Percentiles rank a stretch among this genome's conserved stretches.
Conservation (phyloP, 2,888 invertebrate species). For the Meloe dianella region DNA sequence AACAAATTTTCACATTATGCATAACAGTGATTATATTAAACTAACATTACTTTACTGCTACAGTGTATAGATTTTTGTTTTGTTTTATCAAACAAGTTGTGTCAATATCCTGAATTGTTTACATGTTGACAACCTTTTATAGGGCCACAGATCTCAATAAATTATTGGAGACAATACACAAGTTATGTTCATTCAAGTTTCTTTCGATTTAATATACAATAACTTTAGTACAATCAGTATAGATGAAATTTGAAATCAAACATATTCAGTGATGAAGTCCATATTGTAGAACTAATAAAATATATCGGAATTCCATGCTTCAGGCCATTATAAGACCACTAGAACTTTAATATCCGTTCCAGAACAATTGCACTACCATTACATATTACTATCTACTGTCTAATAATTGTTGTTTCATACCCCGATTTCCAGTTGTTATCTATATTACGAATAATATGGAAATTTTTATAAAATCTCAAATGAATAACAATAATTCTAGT, state of each 20-base stretch:
- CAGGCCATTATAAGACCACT: constrained; percentile 24
- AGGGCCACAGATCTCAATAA: background rate
- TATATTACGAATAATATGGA: constrained; percentile 10
- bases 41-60: background rate
- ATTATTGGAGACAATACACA: background rate
- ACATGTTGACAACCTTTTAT: background rate
- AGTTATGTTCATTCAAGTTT: background rate
- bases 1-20: constrained; percentile 1
- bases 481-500: background rate
- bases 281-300: constrained; percentile 2
- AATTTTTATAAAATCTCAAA: no score
- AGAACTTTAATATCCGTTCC: constrained; percentile 30
- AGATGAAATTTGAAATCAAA: constrained; percentile 2
- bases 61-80: background rate
- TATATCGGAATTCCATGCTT: constrained; percentile 11
- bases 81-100: background rate
- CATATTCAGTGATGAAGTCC: background rate
- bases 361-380: constrained; percentile 21
- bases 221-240: background rate
- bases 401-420: background rate
- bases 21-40: constrained; percentile 1
- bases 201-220: background rate
- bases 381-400: background rate
- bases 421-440: background rate
- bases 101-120: background rate